These are phyloP conservation scores for Noctua pronuba DNA, from an alignment of 2,888 invertebrate genomes.

Conservation along the genomic window DNA sequence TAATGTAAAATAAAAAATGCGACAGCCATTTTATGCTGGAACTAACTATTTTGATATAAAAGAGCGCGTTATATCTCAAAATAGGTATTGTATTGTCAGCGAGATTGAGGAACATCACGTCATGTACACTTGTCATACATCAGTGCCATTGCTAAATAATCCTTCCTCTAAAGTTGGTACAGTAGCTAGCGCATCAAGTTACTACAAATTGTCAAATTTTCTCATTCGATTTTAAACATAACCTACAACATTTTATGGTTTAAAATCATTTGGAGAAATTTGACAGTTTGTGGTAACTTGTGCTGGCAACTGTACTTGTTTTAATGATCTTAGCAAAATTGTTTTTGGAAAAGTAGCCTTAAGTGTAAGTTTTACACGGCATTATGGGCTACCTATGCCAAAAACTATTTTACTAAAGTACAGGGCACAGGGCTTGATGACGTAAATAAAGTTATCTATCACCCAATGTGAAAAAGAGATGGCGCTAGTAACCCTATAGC, in stretches of 20 bases:
- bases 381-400: not conserved
- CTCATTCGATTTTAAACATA: too few relatives aligned
- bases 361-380: not conserved
- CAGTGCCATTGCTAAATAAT: slow-evolving; percentile 13
- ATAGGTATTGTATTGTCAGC: slow-evolving; percentile 7
- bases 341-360: not conserved
- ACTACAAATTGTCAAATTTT: too few relatives aligned
- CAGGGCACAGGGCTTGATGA: not conserved
- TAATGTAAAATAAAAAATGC: not conserved
- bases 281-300: too few relatives aligned
- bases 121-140: not conserved
- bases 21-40: slow-evolving; percentile 1
- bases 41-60: not conserved
- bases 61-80: not conserved
- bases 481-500: not conserved
- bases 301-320: not conserved
- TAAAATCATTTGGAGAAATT: too few relatives aligned
- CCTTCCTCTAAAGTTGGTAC: not conserved
- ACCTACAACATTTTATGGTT: too few relatives aligned
- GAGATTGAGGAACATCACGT: slow-evolving; percentile 13
- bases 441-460: not conserved
- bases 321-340: not conserved
- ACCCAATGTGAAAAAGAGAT: slow-evolving; percentile 4
- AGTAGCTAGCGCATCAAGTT: too few relatives aligned
- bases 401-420: not conserved